phyloP scores from a whole-genome alignment of 2,888 invertebrate species.

The Drosophila kanekoi region DNA sequence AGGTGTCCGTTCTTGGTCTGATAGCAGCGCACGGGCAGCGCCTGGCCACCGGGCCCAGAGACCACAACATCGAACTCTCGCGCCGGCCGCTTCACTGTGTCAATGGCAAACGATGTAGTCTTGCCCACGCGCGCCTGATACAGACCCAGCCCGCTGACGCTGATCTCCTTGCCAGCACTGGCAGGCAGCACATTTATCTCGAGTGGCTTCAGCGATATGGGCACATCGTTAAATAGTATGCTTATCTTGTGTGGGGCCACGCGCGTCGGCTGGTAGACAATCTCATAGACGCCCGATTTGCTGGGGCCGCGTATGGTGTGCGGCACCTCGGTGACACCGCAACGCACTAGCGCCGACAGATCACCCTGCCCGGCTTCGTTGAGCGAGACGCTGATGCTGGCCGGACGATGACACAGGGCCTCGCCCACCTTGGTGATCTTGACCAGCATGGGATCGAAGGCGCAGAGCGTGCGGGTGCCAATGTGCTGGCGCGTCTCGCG shows the following conservation, averaged over 20 bases:
- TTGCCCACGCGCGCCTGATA: slow-evolving; percentile 94
- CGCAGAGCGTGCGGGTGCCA: slow-evolving; percentile 90
- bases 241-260: slow-evolving; percentile 95
- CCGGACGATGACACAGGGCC: slow-evolving; percentile 92
- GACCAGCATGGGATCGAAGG: slow-evolving; percentile 91
- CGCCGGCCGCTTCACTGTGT: slow-evolving; percentile 93
- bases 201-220: slow-evolving; percentile 87
- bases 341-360: slow-evolving; percentile 91
- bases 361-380: slow-evolving; percentile 94
- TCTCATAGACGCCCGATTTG: slow-evolving; percentile 91
- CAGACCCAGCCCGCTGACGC: slow-evolving; percentile 91
- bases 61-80: slow-evolving; percentile 96
- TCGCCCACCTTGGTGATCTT: slow-evolving; percentile 91
- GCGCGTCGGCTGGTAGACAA: slow-evolving; percentile 94
- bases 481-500: slow-evolving; percentile 88
- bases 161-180: slow-evolving; percentile 89
- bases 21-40: slow-evolving; percentile 96
- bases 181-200: slow-evolving; percentile 87
- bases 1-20: slow-evolving; percentile 98
- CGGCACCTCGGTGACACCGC: slow-evolving; percentile 92
- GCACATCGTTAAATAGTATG: slow-evolving; percentile 94
- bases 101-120: slow-evolving; percentile 94
- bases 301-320: slow-evolving; percentile 91
- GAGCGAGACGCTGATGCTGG: slow-evolving; percentile 91
- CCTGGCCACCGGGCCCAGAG: slow-evolving; percentile 91